Evolutionary conservation across 2,888 invertebrate species (phyloP).

Genomic region (Linhomoeus sp.): DNA sequence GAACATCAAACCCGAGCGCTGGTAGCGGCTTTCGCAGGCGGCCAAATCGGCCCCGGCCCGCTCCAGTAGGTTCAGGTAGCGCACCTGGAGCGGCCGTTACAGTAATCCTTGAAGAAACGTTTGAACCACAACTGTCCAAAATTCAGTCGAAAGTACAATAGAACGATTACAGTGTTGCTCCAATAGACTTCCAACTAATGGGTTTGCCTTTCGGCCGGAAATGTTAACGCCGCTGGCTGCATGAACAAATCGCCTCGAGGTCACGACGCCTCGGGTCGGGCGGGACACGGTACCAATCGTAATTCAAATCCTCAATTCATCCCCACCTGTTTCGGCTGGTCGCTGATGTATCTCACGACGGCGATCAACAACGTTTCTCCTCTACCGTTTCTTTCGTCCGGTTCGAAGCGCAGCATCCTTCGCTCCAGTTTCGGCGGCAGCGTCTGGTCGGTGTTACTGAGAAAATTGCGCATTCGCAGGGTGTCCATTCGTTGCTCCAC

Average conservation of each 20-base stretch:
- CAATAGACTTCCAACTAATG: too few relatives aligned
- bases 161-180: too few relatives aligned
- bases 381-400: constrained; percentile 3
- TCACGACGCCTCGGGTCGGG: neutral
- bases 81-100: constrained; percentile 2
- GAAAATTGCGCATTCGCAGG: constrained; percentile 1
- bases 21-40: neutral
- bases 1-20: constrained; percentile 5
- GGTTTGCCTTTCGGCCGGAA: too few relatives aligned
- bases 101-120: too few relatives aligned
- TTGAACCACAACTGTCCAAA: too few relatives aligned
- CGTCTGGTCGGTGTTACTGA: neutral
- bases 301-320: neutral
- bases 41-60: constrained; percentile 3
- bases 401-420: neutral
- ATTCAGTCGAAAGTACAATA: too few relatives aligned
- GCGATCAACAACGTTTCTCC: constrained; percentile 5
- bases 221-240: neutral
- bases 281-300: too few relatives aligned
- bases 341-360: constrained; percentile 5
- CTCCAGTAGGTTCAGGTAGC: constrained; percentile 3
- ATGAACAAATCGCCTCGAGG: neutral
- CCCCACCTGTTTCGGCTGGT: constrained; percentile 4
- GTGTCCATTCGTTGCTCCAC: constrained; percentile 2
- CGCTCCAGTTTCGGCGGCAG: constrained; percentile 3